Evolutionary conservation across 2,113 vertebrate genomes (phyloP).

Genomic region (Sclerurus mexicanus): DNA sequence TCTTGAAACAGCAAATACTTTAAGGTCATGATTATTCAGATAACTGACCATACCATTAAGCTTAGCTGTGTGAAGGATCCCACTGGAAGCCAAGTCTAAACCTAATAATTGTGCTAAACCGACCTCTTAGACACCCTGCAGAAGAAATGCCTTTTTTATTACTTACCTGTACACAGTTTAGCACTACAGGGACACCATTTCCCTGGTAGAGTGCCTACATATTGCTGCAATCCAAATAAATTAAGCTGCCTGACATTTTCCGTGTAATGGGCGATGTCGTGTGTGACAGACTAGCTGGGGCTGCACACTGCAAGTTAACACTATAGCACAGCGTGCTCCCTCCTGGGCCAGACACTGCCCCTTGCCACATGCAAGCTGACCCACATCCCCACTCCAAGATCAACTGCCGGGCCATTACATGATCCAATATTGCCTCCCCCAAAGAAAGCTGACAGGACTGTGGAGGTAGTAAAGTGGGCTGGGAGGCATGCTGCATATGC

Average conservation of each 20-base stretch:
- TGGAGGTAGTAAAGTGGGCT: not conserved
- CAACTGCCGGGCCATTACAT: not conserved
- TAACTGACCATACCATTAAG: not conserved
- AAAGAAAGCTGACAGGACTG: not conserved
- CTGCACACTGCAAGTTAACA: not conserved
- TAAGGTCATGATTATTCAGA: not conserved
- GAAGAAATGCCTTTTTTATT: not conserved
- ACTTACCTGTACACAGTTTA: not conserved
- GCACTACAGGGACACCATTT: not conserved
- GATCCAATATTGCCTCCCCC: not conserved
- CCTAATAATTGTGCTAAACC: fast-evolving
- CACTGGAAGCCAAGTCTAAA: not conserved
- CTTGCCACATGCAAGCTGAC: not conserved
- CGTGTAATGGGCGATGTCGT: not conserved
- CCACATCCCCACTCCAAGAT: not conserved
- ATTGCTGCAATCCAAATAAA: not conserved
- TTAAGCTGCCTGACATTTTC: not conserved
- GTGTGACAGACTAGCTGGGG: not conserved
- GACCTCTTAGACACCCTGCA: not conserved
- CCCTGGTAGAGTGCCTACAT: not conserved
- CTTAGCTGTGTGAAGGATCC: not conserved
- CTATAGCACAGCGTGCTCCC: fast-evolving
- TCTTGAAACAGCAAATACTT: not conserved
- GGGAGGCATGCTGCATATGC: not conserved
- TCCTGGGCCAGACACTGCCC: not conserved